Evolutionary conservation across 2,888 invertebrate species (phyloP).

Genomic region (Atherix ibis): DNA sequence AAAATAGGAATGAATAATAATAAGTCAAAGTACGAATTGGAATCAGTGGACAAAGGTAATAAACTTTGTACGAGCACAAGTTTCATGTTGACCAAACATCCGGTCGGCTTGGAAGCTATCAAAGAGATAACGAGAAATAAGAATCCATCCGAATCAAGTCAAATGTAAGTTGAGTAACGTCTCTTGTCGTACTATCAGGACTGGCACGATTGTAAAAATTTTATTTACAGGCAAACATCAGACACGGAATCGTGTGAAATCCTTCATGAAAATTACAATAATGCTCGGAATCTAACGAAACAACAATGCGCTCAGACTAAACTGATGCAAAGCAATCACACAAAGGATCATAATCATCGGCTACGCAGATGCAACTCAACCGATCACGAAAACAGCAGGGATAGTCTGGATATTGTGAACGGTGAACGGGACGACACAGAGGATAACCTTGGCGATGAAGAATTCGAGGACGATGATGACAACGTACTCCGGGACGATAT

Average conservation of each 20-base stretch:
- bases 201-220: too few relatives aligned
- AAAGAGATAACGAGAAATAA: conserved; percentile 54
- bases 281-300: conserved; percentile 6
- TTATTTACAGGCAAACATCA: conserved; percentile 27
- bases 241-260: conserved; percentile 33
- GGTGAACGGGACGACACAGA: conserved; percentile 29
- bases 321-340: conserved; percentile 11
- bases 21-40: conserved; percentile 22
- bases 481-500: not conserved
- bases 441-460: conserved; percentile 30
- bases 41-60: conserved; percentile 16
- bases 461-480: conserved; percentile 28
- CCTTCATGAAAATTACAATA: conserved; percentile 24
- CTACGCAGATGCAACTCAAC: conserved; percentile 28
- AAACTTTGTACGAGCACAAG: conserved; percentile 29
- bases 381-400: conserved; percentile 27
- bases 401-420: conserved; percentile 26
- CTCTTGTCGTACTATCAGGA: too few relatives aligned
- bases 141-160: conserved; percentile 35
- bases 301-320: conserved; percentile 5
- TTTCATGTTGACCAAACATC: conserved; percentile 38
- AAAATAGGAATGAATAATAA: conserved; percentile 27
- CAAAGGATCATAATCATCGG: conserved; percentile 23
- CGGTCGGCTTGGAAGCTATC: conserved; percentile 62
- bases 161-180: conserved; percentile 32